These are phyloP conservation scores for Poecile atricapillus DNA, from an alignment of 2,113 vertebrate species.

Conservation along the genomic window DNA sequence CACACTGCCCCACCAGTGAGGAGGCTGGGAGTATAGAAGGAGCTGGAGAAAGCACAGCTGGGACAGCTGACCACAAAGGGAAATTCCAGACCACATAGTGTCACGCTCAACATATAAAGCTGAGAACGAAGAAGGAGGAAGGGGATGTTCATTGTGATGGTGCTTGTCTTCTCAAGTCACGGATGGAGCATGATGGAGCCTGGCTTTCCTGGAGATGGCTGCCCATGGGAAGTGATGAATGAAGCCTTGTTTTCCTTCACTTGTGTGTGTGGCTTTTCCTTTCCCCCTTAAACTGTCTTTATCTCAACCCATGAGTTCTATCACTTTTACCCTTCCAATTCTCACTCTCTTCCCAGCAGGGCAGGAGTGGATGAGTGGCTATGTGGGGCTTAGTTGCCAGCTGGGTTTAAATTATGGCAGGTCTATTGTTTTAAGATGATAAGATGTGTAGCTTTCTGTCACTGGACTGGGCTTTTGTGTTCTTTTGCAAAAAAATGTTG, in stretches of 20 bases:
- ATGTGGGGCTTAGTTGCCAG: not conserved
- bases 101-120: not conserved
- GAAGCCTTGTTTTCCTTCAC: not conserved
- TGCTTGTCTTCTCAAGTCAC: not conserved
- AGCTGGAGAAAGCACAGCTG: not conserved
- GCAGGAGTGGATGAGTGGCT: not conserved
- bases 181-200: fast-evolving
- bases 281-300: not conserved
- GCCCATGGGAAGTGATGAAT: not conserved
- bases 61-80: not conserved
- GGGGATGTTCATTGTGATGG: not conserved
- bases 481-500: not conserved
- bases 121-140: not conserved
- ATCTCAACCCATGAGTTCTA: not conserved
- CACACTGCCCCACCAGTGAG: not conserved
- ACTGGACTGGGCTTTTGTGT: fast-evolving
- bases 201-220: not conserved
- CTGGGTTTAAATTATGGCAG: not conserved
- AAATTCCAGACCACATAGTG: not conserved
- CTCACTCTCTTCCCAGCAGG: fast-evolving
- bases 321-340: not conserved
- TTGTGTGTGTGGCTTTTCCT: not conserved
- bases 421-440: not conserved
- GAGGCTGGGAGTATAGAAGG: not conserved
- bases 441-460: not conserved